Percentiles rank a stretch among this genome's conserved stretches.
Evolutionary conservation across 2,888 invertebrate genomes (phyloP).

Genomic region (Chloroclysta siterata): DNA sequence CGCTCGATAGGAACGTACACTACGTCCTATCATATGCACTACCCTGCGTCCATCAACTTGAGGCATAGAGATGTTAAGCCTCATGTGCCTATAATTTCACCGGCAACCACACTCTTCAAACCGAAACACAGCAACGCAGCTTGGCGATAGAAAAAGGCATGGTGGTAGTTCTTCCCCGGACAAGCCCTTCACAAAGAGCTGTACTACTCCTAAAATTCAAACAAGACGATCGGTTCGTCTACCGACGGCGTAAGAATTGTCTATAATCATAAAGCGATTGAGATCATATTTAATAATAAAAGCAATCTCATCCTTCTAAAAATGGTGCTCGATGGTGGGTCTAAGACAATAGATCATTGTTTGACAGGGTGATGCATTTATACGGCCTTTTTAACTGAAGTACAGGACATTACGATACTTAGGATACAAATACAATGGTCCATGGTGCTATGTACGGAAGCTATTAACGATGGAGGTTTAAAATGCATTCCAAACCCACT

Average conservation of each 20-base stretch:
- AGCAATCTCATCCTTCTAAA: neutral
- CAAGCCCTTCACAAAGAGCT: too few species aligned
- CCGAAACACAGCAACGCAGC: too few species aligned
- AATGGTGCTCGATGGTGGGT: neutral
- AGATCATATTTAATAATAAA: neutral
- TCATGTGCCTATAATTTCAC: too few species aligned
- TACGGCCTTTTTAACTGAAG: neutral
- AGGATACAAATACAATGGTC: slow-evolving; percentile 6
- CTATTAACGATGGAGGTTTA: neutral
- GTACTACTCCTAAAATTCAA: neutral
- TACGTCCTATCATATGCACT: too few species aligned
- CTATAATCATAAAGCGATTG: neutral
- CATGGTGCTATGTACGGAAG: neutral
- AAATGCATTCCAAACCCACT: neutral
- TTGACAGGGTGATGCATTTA: slow-evolving; percentile 2
- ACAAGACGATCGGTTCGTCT: neutral
- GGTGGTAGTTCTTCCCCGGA: too few species aligned
- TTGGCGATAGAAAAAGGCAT: too few species aligned
- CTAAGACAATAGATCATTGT: slow-evolving; percentile 17
- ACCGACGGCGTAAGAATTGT: neutral
- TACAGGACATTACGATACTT: slow-evolving; percentile 2
- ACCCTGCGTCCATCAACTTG: too few species aligned
- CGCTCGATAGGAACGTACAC: too few species aligned
- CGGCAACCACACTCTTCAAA: too few species aligned
- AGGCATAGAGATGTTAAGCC: too few species aligned